Conservation (phyloP, 2,888 invertebrate species). For the Achlya flavicornis region DNA sequence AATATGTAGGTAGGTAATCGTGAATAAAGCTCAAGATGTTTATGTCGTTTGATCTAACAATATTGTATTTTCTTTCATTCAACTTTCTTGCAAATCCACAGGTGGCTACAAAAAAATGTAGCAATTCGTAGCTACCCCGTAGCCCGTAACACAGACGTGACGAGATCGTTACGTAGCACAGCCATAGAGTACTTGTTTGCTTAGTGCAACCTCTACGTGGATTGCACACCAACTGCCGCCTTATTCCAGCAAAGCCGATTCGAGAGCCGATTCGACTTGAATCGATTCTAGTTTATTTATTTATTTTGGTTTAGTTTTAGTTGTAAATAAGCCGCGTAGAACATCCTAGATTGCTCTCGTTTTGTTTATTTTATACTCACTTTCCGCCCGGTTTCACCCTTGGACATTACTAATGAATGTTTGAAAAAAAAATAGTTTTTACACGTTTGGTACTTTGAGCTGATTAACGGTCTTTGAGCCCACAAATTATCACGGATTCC, state of each 20-base stretch:
- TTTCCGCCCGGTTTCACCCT: too few species aligned
- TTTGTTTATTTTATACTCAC: neutral
- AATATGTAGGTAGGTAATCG: too few species aligned
- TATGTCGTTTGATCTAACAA: too few species aligned
- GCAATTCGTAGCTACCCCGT: neutral
- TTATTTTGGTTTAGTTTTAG: too few species aligned
- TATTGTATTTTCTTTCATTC: too few species aligned
- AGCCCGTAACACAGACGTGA: constrained; percentile 17
- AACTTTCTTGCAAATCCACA: neutral
- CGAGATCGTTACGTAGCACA: constrained; percentile 24
- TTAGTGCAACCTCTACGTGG: constrained; percentile 28
- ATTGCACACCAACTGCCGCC: constrained; percentile 24
- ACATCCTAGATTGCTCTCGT: neutral
- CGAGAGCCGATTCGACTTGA: neutral
- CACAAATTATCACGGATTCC: too few species aligned
- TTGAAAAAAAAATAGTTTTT: too few species aligned
- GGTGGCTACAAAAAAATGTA: neutral
- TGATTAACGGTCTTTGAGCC: too few species aligned
- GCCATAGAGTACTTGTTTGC: constrained; percentile 21
- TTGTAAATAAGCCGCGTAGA: neutral
- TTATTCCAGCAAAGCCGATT: constrained; percentile 17
- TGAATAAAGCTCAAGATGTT: too few species aligned
- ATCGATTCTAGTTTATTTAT: constrained; percentile 13
- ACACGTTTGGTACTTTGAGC: too few species aligned
- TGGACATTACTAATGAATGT: too few species aligned